phyloP scores from a whole-genome alignment of 2,797 vertebrate genomes.

The Sphenodon punctatus region DNA sequence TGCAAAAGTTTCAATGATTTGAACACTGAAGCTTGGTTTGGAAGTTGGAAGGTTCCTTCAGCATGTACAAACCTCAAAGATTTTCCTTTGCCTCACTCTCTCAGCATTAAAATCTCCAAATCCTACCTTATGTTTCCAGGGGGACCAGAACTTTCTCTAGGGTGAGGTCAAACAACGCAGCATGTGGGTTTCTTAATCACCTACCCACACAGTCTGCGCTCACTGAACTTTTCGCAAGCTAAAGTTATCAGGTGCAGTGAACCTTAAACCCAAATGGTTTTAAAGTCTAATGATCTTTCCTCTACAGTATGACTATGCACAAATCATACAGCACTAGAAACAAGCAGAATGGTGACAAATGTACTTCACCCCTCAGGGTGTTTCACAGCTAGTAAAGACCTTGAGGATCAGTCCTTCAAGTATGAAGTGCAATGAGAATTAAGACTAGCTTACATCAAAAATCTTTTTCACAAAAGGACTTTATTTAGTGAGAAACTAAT shows the following conservation, averaged over 20 bases:
- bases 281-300: constrained; percentile 41
- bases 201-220: constrained; percentile 1
- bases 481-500: too few relatives aligned
- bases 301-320: constrained; percentile 41
- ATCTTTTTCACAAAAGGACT: too few relatives aligned
- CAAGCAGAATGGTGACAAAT: not conserved
- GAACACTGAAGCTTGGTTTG: not conserved
- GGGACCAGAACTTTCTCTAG: not conserved
- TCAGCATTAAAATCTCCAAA: not conserved
- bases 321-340: constrained; percentile 2
- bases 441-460: not conserved
- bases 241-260: constrained; percentile 34
- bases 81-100: not conserved
- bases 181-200: not conserved
- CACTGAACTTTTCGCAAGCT: not conserved
- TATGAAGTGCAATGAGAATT: not conserved
- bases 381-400: not conserved
- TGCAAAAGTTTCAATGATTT: too few relatives aligned
- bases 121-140: not conserved
- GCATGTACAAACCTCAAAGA: not conserved
- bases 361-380: not conserved
- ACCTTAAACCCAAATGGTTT: constrained; percentile 37
- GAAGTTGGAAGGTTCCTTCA: too few relatives aligned
- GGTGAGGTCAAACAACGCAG: not conserved
- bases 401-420: not conserved